These are phyloP conservation scores for Anhinga anhinga DNA, from an alignment of 2,113 vertebrate genomes.

Conservation along the genomic window DNA sequence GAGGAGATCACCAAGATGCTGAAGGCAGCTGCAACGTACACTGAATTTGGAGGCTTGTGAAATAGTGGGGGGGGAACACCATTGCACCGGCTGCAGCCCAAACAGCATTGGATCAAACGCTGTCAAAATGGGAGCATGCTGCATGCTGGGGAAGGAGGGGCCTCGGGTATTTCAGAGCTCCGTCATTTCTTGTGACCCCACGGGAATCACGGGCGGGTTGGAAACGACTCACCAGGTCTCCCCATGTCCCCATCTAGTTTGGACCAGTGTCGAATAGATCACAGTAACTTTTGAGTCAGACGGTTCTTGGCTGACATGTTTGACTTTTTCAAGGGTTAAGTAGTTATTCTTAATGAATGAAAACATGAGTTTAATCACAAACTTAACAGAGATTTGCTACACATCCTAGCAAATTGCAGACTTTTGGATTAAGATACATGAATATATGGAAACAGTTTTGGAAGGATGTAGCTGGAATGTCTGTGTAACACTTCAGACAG, in stretches of 20 bases:
- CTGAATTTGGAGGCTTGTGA: not conserved
- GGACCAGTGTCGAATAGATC: not conserved
- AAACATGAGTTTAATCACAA: not conserved
- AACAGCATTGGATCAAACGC: not conserved
- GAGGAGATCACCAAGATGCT: not conserved
- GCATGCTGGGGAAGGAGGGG: not conserved
- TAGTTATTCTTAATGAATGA: not conserved
- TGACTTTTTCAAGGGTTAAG: not conserved
- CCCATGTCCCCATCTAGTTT: not conserved
- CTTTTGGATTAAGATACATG: not conserved
- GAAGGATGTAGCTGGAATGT: not conserved
- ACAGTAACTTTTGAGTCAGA: not conserved
- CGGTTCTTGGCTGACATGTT: fast-evolving
- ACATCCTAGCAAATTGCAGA: not conserved
- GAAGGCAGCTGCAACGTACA: not conserved
- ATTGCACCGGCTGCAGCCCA: not conserved
- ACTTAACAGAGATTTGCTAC: not conserved
- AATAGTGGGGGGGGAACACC: too few species aligned
- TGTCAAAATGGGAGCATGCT: not conserved
- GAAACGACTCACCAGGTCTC: not conserved
- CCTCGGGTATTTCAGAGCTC: not conserved
- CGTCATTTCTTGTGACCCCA: not conserved
- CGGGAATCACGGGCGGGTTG: fast-evolving
- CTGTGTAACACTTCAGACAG: not conserved
- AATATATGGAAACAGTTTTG: not conserved